Evolutionary conservation across 2,797 vertebrate species (phyloP), one percentile per base, ranked within the genome.

Genomic region (Crocodylus rhombifer): DNA sequence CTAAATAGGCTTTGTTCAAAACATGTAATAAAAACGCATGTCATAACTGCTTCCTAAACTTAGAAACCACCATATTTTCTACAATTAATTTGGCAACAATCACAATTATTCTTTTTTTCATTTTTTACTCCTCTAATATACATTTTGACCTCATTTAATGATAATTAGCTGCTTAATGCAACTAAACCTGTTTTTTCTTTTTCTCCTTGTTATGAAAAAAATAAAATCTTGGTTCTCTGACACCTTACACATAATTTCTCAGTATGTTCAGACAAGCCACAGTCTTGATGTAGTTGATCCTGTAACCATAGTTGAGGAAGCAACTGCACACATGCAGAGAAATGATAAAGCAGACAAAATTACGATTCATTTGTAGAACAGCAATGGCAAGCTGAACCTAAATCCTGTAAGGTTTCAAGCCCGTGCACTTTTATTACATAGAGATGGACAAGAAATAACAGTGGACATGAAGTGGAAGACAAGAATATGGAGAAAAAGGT

Each of bases 1-100:
- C 84, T 87, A 80, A 82, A 89, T 11, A 17, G 91, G 67, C 36
- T 79, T 69, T 51, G 26, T 77, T 78, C 14, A 80, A 80, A 33
- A 77, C n/a, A 78, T 26, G 86, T 0, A 65, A 57, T 55, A 62
- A 81, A 85, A 25, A 11, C 0, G 0, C 78, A 74, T 69, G 51
- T 73, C 69, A 26, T 5, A 30, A n/a, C 82, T 85, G 5, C 14
- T 77, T 86, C 8, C 4, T 83, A 60, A 7, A 85, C 36, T 30
- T 51, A 79, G 7, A 36, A 85, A 82, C n/a, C 6, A 87, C 2
- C 7, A 2, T 26, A 8, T 20, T 92, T 77, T 93, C 42, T 28
- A 82, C 87, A 86, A 23, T n/a, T 16, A 63, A 56, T 20, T 51
- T 79, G 12, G 12, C 14, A 71, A 25, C 21, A 69, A 25, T 26